Percentiles rank a stretch among this genome's conserved stretches.
Conservation (phyloP, 2,797 vertebrate genomes). For the Tenualosa ilisha region DNA sequence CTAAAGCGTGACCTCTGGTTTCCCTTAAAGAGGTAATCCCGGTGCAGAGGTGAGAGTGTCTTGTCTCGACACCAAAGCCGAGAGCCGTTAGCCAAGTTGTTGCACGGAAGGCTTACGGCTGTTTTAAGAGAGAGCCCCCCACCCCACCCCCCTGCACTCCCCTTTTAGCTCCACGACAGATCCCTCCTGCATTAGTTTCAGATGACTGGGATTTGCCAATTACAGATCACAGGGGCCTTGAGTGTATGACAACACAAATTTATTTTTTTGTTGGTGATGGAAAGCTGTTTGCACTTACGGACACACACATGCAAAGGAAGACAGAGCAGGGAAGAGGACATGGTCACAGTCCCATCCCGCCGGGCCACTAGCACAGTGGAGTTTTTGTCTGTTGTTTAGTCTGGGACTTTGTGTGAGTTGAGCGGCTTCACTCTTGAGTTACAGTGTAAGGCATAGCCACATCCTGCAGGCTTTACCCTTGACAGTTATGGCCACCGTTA, state of each 20-base stretch:
- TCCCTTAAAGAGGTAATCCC: slow-evolving; percentile 19
- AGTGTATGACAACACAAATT: neutral
- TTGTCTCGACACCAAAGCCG: neutral
- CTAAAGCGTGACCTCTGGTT: slow-evolving; percentile 24
- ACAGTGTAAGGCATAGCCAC: slow-evolving; percentile 15
- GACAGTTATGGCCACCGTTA: slow-evolving; percentile 39
- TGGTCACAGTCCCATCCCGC: neutral
- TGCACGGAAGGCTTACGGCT: neutral
- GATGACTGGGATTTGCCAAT: slow-evolving; percentile 40
- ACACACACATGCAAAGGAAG: slow-evolving; percentile 7
- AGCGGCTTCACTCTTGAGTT: slow-evolving; percentile 26
- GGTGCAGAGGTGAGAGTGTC: neutral
- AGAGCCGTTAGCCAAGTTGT: neutral
- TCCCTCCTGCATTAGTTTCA: slow-evolving; percentile 37
- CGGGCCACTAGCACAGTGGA: neutral
- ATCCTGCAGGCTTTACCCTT: slow-evolving; percentile 21
- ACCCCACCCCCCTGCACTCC: too few species aligned
- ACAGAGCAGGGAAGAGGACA: neutral
- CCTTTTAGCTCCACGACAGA: slow-evolving; percentile 21
- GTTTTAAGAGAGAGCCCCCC: neutral
- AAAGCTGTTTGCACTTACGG: neutral
- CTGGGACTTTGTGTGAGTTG: slow-evolving; percentile 26
- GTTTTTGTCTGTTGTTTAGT: slow-evolving; percentile 16
- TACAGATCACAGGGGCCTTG: slow-evolving; percentile 7
- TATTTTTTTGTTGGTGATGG: slow-evolving; percentile 3